Percentiles rank a stretch among this genome's conserved stretches.
Evolutionary conservation across 2,888 invertebrate genomes (phyloP).

Genomic region (Argyra leucocephala): DNA sequence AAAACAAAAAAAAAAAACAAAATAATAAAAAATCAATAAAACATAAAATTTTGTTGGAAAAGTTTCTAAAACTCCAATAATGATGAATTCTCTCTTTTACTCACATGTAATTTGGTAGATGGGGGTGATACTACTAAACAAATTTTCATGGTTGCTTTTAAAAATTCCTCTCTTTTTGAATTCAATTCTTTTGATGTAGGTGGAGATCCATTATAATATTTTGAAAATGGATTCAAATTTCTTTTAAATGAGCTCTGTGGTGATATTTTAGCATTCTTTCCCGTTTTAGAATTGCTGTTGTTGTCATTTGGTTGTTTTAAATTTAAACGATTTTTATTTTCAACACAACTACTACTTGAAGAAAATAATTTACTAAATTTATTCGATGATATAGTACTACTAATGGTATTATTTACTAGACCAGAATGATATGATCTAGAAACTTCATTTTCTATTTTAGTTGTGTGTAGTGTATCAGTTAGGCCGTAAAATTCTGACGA

Average conservation of each 20-base stretch:
- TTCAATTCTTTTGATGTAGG: constrained; percentile 33
- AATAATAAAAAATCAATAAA: no score
- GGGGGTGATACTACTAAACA: constrained; percentile 65
- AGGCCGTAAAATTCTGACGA: constrained; percentile 20
- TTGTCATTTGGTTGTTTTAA: constrained; percentile 29
- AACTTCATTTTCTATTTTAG: no score
- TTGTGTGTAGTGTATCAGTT: constrained; percentile 14
- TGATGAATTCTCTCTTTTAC: constrained; percentile 16
- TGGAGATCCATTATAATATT: constrained; percentile 20
- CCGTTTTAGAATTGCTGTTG: constrained; percentile 27
- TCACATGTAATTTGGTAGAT: constrained; percentile 42
- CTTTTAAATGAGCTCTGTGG: constrained; percentile 28
- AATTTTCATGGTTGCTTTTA: constrained; percentile 64
- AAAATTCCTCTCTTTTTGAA: constrained; percentile 55
- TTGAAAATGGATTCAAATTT: constrained; percentile 39
- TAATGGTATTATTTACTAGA: constrained; percentile 9
- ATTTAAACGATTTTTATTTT: constrained; percentile 37
- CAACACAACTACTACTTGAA: constrained; percentile 35
- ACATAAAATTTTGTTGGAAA: not conserved
- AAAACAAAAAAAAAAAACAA: not conserved
- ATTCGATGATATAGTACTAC: not conserved
- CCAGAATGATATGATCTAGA: constrained; percentile 31
- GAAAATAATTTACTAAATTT: constrained; percentile 24
- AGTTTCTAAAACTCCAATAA: not conserved
- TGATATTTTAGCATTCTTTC: constrained; percentile 18